Conservation (phyloP, 2,797 vertebrate genomes). For the Sphenopsis melanotis region DNA sequence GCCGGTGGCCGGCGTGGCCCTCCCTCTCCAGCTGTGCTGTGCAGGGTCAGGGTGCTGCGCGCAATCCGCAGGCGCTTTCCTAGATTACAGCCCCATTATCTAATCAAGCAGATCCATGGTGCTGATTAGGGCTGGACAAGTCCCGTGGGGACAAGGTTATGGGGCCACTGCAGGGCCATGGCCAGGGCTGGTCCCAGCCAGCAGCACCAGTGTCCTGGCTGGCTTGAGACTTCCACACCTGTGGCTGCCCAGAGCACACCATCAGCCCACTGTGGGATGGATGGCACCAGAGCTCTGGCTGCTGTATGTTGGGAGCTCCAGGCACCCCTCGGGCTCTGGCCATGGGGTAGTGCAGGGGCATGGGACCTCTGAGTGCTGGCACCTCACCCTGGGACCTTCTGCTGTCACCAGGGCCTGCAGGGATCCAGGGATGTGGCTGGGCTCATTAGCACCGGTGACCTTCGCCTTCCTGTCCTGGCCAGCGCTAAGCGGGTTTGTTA, state of each 20-base stretch:
- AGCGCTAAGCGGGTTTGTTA: slow-evolving; percentile 59
- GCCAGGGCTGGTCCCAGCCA: not conserved
- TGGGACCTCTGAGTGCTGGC: fast-evolving
- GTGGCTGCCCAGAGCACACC: not conserved
- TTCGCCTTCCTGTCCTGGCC: slow-evolving; percentile 22
- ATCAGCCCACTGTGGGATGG: fast-evolving
- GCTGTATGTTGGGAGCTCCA: fast-evolving
- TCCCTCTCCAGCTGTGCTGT: slow-evolving; percentile 28
- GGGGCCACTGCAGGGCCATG: fast-evolving
- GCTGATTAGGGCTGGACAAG: slow-evolving; percentile 5
- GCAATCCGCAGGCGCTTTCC: slow-evolving; percentile 9
- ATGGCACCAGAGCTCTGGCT: fast-evolving
- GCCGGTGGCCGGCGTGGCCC: fast-evolving
- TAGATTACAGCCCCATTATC: slow-evolving; percentile 65
- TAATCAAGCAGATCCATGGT: slow-evolving; percentile 1
- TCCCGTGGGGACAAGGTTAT: slow-evolving; percentile 58
- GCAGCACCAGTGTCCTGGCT: not conserved
- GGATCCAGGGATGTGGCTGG: not conserved
- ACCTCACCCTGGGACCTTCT: not conserved
- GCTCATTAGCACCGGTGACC: slow-evolving; percentile 14
- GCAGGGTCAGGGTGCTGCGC: not conserved
- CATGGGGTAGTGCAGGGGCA: fast-evolving
- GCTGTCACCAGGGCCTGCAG: fast-evolving
- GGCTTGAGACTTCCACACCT: fast-evolving
- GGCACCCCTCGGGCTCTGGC: not conserved